These are phyloP conservation scores for Necrosyrtes monachus DNA, from an alignment of 2,797 vertebrate species.

Conservation along the genomic window DNA sequence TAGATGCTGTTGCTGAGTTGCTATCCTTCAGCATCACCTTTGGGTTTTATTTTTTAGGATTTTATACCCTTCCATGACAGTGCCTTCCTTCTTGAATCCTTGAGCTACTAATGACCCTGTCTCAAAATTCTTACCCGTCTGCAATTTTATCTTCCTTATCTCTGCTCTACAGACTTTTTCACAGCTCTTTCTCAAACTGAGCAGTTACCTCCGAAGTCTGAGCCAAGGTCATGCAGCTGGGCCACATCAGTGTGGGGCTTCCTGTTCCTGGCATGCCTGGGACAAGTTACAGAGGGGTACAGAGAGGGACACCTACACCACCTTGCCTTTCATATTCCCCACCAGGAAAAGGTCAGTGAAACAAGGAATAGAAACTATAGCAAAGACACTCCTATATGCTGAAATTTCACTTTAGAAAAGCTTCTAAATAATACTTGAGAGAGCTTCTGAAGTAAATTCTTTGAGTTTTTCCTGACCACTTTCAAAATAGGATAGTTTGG, in stretches of 20 bases:
- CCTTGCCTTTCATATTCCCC: background rate
- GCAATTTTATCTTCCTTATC: background rate
- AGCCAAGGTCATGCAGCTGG: background rate
- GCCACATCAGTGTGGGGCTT: background rate
- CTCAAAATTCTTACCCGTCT: background rate
- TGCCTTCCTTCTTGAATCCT: background rate
- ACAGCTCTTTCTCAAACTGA: background rate
- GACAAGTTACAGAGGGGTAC: background rate
- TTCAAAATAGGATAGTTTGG: background rate
- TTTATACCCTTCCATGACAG: background rate
- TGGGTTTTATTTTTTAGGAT: background rate
- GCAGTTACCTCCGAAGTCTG: background rate
- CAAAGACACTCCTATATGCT: background rate
- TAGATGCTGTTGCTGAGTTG: background rate
- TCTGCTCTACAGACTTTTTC: background rate
- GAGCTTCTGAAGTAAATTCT: background rate
- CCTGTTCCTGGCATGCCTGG: background rate
- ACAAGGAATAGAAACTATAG: background rate
- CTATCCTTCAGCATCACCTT: background rate
- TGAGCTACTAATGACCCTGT: background rate
- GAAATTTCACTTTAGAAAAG: background rate
- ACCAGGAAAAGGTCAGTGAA: background rate
- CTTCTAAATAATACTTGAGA: background rate
- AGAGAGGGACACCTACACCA: background rate
- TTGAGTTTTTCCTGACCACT: background rate